Base-by-base conservation (phyloP, 1,140 invertebrate species). In the Diploscapter pachys region DNA sequence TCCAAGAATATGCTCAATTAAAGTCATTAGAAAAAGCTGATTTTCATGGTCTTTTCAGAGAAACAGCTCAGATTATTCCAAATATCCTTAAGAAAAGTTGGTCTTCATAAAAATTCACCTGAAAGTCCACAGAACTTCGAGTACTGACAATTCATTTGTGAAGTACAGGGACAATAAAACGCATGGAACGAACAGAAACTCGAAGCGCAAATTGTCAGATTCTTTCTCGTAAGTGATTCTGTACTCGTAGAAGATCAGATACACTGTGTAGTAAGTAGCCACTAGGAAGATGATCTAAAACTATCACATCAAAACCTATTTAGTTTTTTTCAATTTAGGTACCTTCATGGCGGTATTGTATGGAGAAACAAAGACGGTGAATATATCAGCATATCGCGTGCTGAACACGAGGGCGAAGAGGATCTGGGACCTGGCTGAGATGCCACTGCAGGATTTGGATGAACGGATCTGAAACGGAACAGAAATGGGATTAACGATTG, bases 321-420 rank as follows among this genome's bases (percentile, higher is more conserved):
- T 63, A 65, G 13, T 4, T 5, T 31, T 0, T 55, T 31, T 51
- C 63, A 49, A 31, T 5, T 2, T 63, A 72, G 61, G 57, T 67
- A 82, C 83, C 89, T 99, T 99, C 96, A 99, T 99, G 69, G 92
- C 86, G 63, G 93, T 93, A 87, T 99, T 99, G 88, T 99, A 99
- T 0, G 93, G 85, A 1, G 95, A 98, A 70, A 99, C 91, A 87
- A 91, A 98, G 64, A 92, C 93, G 49, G 94, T 96, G 81, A 99
- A 89, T 76, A 99, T 89, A 88, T 99, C 96, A 87, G 99, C 89
- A 85, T 99, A 99, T 76, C 96, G 90, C 66, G 93, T 91, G 55
- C 92, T 92, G 86, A 96, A 99, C 6, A 98, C 96, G 80, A 98
- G 87, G 3, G 94, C 92, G 89, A 99, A 99, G 62, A 99, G 89